phyloP scores from a whole-genome alignment of 2,113 vertebrate species.

The Urocynchramus pylzowi region DNA sequence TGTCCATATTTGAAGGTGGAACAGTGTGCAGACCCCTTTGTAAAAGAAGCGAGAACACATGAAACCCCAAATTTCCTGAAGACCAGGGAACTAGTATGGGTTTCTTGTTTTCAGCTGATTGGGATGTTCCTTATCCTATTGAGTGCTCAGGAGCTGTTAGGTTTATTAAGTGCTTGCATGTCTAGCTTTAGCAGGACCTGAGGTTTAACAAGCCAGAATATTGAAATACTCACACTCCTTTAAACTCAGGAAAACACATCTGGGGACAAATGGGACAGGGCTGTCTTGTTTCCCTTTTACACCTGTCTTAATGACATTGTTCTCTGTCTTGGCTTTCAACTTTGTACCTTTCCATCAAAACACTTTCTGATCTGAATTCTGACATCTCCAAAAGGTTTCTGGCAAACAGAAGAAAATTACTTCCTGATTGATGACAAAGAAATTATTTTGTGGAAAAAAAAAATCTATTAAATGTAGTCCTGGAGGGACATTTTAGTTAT shows the following conservation, averaged over 20 bases:
- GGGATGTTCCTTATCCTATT: neutral
- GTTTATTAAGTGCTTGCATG: neutral
- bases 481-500: neutral
- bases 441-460: neutral
- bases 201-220: neutral
- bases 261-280: neutral
- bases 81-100: neutral
- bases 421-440: neutral
- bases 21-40: accelerated
- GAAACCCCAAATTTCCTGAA: neutral
- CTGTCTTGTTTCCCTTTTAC: neutral
- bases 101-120: neutral
- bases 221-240: neutral
- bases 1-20: neutral
- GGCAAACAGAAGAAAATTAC: neutral
- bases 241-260: neutral
- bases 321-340: neutral
- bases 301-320: accelerated
- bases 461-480: neutral
- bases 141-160: neutral
- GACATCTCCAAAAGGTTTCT: neutral
- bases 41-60: neutral
- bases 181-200: neutral
- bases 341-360: neutral
- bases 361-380: neutral